Conservation (phyloP, 1,140 invertebrate genomes). For the Drosophila paulistorum region DNA sequence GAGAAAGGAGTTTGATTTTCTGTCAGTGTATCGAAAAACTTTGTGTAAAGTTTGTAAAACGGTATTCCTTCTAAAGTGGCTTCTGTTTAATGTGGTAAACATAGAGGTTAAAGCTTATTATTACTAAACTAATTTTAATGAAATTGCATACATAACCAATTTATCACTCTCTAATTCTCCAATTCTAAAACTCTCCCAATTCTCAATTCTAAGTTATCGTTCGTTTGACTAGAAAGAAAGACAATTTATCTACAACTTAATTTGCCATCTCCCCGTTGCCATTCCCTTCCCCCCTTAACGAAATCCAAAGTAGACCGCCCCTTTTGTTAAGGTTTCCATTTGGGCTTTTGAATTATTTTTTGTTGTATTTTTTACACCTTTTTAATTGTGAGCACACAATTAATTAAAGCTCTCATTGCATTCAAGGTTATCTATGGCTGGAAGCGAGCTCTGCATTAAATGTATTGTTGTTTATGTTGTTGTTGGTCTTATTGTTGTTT, state of each 20-base stretch:
- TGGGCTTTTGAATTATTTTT: constrained; percentile 9
- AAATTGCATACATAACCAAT: too few relatives aligned
- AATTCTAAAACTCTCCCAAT: too few relatives aligned
- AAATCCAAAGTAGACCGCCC: not conserved
- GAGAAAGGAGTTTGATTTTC: too few relatives aligned
- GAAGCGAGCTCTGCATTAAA: constrained; percentile 46
- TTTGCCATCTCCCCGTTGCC: not conserved
- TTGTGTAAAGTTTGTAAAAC: too few relatives aligned
- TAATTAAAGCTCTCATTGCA: constrained; percentile 81
- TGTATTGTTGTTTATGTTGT: not conserved
- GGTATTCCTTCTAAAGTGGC: too few relatives aligned
- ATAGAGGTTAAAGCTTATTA: too few relatives aligned
- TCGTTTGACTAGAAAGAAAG: not conserved
- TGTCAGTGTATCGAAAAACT: too few relatives aligned
- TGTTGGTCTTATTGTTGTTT: constrained; percentile 50
- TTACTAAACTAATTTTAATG: too few relatives aligned
- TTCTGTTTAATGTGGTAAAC: too few relatives aligned
- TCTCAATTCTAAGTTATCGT: too few relatives aligned
- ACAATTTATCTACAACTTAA: constrained; percentile 6
- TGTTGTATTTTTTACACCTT: constrained; percentile 56
- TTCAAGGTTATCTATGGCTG: constrained; percentile 69
- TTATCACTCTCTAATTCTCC: too few relatives aligned
- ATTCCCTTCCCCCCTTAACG: too few relatives aligned
- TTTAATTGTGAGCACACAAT: constrained; percentile 60
- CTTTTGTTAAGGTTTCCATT: constrained; percentile 7